These are phyloP conservation scores for Heliconius erato DNA, from an alignment of 2,888 invertebrate species.

Conservation along the genomic window DNA sequence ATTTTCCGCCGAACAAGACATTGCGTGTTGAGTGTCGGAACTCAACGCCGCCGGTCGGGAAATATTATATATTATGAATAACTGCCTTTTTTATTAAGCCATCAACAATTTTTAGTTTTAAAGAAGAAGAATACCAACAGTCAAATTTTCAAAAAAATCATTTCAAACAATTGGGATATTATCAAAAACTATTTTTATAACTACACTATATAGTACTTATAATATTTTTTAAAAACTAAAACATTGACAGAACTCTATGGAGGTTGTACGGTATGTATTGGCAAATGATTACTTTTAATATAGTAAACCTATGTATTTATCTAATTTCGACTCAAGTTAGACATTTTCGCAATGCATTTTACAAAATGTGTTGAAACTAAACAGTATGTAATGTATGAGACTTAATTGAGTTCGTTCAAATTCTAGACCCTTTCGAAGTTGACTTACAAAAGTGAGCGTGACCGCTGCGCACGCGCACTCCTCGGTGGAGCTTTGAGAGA, in stretches of 20 bases:
- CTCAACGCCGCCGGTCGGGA: no score
- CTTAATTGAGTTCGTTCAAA: conserved; percentile 72
- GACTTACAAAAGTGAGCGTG: conserved; percentile 80
- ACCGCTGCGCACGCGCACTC: conserved; percentile 70
- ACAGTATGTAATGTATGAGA: conserved; percentile 38
- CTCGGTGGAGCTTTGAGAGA: conserved; percentile 60
- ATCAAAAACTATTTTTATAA: no score
- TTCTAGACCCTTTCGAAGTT: conserved; percentile 79
- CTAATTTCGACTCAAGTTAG: conserved; percentile 16
- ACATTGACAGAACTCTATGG: no score
- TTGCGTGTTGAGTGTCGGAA: no score
- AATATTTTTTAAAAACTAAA: no score
- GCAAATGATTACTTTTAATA: not conserved
- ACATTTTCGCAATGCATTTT: conserved; percentile 35
- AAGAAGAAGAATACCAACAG: no score
- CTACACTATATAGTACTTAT: no score
- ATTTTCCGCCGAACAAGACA: no score
- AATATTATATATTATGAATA: no score
- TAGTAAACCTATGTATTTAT: conserved; percentile 6
- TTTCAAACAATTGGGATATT: no score
- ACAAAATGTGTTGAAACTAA: conserved; percentile 42
- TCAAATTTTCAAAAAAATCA: not conserved
- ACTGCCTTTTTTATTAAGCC: no score
- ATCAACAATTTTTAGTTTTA: no score
- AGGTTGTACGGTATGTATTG: not conserved